Conservation (phyloP, 2,797 vertebrate genomes). For the Sebastolobus altivelis region DNA sequence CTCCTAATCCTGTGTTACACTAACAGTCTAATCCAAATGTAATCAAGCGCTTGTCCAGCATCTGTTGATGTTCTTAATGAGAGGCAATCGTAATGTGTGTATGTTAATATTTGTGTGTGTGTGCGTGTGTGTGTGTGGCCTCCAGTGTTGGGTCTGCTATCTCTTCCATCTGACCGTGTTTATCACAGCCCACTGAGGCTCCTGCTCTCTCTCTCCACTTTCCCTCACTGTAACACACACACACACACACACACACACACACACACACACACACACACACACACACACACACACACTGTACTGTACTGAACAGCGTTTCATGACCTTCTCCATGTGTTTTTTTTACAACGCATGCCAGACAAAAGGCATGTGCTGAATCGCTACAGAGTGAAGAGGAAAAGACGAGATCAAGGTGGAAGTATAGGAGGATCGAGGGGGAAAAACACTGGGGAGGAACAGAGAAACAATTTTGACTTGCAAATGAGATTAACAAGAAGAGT, state of each 20-base stretch:
- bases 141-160: conserved; percentile 33
- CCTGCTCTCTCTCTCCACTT: neutral
- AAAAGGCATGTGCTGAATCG: neutral
- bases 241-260: neutral
- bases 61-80: conserved; percentile 68
- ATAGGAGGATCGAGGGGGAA: conserved; percentile 7
- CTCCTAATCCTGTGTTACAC: conserved; percentile 56
- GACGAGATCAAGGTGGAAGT: conserved; percentile 8
- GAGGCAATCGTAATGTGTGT: conserved; percentile 18
- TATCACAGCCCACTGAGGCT: conserved; percentile 13
- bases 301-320: neutral
- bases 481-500: conserved; percentile 73
- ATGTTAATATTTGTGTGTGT: conserved; percentile 4
- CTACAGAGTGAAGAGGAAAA: neutral
- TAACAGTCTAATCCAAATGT: conserved; percentile 69
- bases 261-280: neutral
- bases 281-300: neutral
- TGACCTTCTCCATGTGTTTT: neutral
- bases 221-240: neutral
- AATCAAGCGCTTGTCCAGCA: conserved; percentile 67
- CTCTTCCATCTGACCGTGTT: conserved; percentile 40
- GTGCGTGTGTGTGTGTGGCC: conserved; percentile 37
- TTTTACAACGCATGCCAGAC: neutral
- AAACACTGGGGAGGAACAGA: conserved; percentile 33
- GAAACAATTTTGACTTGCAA: conserved; percentile 68